Conservation (phyloP, 1,140 invertebrate species). For the Drosophila kurseongensis region DNA sequence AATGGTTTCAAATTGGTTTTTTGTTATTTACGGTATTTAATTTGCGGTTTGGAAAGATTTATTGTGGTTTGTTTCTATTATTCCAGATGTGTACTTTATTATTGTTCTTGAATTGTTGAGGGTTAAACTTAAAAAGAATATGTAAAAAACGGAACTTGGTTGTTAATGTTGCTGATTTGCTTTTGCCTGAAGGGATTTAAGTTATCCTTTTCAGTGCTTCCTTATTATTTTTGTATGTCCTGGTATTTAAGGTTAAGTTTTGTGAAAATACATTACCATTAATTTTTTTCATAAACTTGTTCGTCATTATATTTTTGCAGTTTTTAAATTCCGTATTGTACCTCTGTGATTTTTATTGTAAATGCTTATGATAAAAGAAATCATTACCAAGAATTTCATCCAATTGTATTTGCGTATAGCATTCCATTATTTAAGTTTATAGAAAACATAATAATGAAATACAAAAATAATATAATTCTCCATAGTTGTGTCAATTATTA, state of each 20-base stretch:
- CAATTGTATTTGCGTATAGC: no score
- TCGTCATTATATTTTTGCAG: neutral
- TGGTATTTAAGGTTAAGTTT: neutral
- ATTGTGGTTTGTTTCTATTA: neutral
- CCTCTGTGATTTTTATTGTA: neutral
- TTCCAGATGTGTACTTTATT: neutral
- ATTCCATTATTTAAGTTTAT: neutral
- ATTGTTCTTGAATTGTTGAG: neutral
- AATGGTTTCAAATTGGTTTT: neutral
- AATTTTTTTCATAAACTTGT: neutral
- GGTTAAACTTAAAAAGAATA: neutral
- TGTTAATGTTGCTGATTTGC: no score
- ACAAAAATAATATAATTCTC: neutral
- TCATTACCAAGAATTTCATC: neutral
- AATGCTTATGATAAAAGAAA: neutral
- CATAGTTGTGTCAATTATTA: constrained; percentile 12
- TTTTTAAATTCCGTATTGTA: neutral
- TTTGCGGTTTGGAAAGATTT: neutral
- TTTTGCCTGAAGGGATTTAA: no score
- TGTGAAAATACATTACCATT: neutral
- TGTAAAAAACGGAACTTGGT: no score
- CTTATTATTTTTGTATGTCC: neutral
- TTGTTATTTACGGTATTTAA: neutral
- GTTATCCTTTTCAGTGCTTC: neutral
- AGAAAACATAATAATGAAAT: neutral